Evolutionary conservation across 2,113 vertebrate genomes (phyloP), one percentile per base, ranked within the genome.

Genomic region (Lophochroa leadbeateri): DNA sequence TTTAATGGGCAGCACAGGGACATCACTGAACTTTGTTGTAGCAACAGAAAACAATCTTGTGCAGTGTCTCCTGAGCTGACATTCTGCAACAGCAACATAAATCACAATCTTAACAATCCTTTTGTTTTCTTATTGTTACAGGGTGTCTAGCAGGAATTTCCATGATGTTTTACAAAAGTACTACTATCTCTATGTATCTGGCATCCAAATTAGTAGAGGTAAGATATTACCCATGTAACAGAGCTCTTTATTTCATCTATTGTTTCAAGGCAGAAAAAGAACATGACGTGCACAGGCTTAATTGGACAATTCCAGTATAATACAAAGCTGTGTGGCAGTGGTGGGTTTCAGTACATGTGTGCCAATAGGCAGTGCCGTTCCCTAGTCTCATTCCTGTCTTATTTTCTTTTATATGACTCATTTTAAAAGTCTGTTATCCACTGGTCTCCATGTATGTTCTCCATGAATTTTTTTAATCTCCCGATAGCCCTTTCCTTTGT

Each of bases 81-180:
- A 14, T 37, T 13, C 43, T 17, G 43, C 47, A 79, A 35, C 61
- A 10, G 43, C 47, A 79, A 35, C 61, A 10, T 46, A 74, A 69
- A 68, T 90, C 43, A 43, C 65, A 69, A 19, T 27, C 67, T 87
- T 86, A 96, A 92, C 24, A 60, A 23, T 90, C 46, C 49, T 86
- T 95, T 67, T 87, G 27, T 91, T 97, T 85, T 92, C 94, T 93
- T 13, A 69, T 96, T 85, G n/a, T 95, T 96, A 35, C 96, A 99
- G 99, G 99, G 19, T 99, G 99, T 96, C 97, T 99, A 96, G 99
- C 99, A 70, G 99, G 99, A 74, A 89, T 98, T 61, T 99, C 99
- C 37, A 99, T 99, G 99, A 99, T 99, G 98, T 99, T 99, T 98
- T 99, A 99, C 98, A 99, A 99, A 98, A 99, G 99, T 96, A 99